Conservation (phyloP, 2,888 invertebrate species). For the Heptascelio sp. region DNA sequence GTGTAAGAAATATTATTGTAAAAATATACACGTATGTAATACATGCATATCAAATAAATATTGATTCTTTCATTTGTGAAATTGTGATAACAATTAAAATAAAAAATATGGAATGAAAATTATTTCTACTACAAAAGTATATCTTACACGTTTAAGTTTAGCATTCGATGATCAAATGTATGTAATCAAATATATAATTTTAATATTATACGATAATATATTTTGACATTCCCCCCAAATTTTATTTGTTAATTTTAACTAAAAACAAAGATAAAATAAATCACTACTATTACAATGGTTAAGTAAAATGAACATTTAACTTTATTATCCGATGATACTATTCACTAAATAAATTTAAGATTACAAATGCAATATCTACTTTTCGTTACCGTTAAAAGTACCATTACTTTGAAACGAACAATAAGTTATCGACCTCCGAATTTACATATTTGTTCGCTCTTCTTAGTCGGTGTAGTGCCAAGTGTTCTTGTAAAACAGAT, state of each 20-base stretch:
- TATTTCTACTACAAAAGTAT: not conserved
- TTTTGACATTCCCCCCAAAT: not conserved
- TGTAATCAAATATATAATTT: no score
- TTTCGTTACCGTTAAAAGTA: not conserved
- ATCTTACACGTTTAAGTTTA: not conserved
- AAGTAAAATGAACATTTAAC: not conserved
- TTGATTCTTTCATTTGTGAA: not conserved
- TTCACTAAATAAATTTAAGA: not conserved
- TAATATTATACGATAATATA: not conserved
- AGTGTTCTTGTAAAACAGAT: not conserved
- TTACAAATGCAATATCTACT: not conserved
- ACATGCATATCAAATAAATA: not conserved
- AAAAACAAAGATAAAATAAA: no score
- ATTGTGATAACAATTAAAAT: not conserved
- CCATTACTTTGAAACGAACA: not conserved
- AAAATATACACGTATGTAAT: not conserved
- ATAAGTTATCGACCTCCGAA: not conserved
- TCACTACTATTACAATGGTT: not conserved
- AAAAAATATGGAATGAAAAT: not conserved
- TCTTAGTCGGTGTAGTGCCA: conserved; percentile 5
- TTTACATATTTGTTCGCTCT: not conserved
- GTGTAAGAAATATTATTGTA: no score
- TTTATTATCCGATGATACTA: not conserved
- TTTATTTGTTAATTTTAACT: no score
- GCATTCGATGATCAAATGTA: no score